Evolutionary conservation across 2,888 invertebrate species (phyloP).

Genomic region (Euspilapteryx auroguttella): DNA sequence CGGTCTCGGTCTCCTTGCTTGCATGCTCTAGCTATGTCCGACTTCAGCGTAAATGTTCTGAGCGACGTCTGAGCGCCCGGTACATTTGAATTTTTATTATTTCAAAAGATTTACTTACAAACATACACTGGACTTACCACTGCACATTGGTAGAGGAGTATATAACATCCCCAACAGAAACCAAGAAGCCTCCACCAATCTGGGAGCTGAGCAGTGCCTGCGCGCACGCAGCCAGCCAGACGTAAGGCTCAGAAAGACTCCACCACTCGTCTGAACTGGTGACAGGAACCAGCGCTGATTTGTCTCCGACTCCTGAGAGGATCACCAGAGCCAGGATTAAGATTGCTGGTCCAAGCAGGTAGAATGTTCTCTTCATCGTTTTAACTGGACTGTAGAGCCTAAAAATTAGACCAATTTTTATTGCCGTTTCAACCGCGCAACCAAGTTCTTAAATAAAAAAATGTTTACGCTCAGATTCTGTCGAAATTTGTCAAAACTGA

Average conservation of each 20-base stretch:
- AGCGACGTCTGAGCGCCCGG: no score
- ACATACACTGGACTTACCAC: no score
- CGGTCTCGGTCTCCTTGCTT: no score
- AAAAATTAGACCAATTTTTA: no score
- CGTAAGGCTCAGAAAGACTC: slow-evolving; percentile 18
- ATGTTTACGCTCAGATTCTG: no score
- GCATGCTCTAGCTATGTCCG: no score
- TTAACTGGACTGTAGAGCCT: slow-evolving; percentile 39
- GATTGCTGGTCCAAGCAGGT: slow-evolving; percentile 19
- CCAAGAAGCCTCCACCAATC: slow-evolving; percentile 33
- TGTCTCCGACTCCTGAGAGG: slow-evolving; percentile 16
- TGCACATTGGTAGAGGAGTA: slow-evolving; percentile 30
- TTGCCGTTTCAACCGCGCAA: no score
- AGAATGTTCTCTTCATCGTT: slow-evolving; percentile 33
- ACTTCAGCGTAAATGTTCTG: no score
- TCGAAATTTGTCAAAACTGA: no score
- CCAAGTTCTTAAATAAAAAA: no score
- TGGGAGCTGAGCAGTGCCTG: slow-evolving; percentile 35
- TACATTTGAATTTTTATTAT: no score
- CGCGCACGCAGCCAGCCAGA: slow-evolving; percentile 30
- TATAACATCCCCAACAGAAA: slow-evolving; percentile 29
- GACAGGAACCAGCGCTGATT: slow-evolving; percentile 13
- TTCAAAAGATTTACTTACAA: no score
- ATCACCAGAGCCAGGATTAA: slow-evolving; percentile 17
- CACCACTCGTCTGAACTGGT: slow-evolving; percentile 16